Conservation (phyloP, 2,888 invertebrate genomes). For the Eristalinus aeneus region DNA sequence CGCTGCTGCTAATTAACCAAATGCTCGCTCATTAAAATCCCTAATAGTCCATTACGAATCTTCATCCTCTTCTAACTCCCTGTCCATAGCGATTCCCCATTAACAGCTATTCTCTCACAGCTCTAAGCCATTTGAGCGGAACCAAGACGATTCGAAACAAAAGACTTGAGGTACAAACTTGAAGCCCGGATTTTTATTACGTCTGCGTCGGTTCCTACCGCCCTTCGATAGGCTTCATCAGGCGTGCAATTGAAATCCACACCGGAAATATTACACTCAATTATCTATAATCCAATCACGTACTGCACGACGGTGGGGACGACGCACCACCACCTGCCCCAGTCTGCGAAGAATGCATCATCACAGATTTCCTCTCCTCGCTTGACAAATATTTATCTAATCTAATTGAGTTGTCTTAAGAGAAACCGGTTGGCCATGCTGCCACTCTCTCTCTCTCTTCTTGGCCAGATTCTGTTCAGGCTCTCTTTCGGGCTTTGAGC, state of each 20-base stretch:
- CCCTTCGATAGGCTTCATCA: neutral
- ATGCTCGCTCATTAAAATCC: neutral
- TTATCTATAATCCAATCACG: constrained; percentile 51
- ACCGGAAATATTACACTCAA: constrained; percentile 65
- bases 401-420: constrained; percentile 64
- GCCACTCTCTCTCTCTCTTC: constrained; percentile 22
- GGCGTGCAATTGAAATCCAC: constrained; percentile 39
- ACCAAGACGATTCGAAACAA: constrained; percentile 30
- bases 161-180: constrained; percentile 43
- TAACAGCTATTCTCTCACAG: neutral
- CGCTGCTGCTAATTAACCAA: neutral
- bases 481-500: neutral
- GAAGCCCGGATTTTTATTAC: neutral
- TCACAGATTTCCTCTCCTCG: neutral
- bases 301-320: neutral
- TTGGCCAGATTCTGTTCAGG: neutral
- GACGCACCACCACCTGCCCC: neutral
- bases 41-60: constrained; percentile 2
- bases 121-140: constrained; percentile 8
- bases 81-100: no score
- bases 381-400: constrained; percentile 45
- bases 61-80: neutral
- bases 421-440: constrained; percentile 26
- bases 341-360: neutral
- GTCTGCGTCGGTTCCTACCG: neutral